A percentile compares a stretch with the other conserved stretches of the same genome.
These are phyloP conservation scores for Amphipyra tragopoginis DNA, from an alignment of 2,888 invertebrate species.

Conservation along the genomic window DNA sequence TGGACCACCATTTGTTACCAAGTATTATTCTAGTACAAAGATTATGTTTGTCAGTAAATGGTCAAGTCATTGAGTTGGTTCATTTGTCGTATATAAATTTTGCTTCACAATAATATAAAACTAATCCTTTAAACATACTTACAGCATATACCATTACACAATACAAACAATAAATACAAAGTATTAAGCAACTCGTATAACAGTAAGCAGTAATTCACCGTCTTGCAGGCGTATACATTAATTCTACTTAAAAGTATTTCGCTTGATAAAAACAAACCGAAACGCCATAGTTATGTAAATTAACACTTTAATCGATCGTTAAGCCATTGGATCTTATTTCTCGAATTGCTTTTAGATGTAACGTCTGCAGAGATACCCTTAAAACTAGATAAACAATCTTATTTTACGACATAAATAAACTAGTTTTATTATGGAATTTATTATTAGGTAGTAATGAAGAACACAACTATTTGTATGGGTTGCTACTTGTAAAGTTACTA, in stretches of 20 bases:
- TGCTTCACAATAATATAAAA: not conserved
- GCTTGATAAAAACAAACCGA: conserved; percentile 50
- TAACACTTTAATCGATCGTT: conserved; percentile 53
- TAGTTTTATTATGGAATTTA: conserved; percentile 16
- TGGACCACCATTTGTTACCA: conserved; percentile 3
- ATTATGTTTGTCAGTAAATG: not conserved
- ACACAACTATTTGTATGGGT: no score
- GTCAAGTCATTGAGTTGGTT: no score
- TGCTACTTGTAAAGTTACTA: no score
- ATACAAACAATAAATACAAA: conserved; percentile 10
- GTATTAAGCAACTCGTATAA: conserved; percentile 11
- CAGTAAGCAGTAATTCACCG: conserved; percentile 22
- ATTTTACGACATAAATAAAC: conserved; percentile 10
- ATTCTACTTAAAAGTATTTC: conserved; percentile 44
- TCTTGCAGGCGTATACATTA: conserved; percentile 18
- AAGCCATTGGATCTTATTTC: conserved; percentile 49
- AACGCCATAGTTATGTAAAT: conserved; percentile 49
- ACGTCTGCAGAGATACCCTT: conserved; percentile 27
- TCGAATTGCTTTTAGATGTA: conserved; percentile 47
- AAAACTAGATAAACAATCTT: conserved; percentile 31
- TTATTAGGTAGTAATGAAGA: conserved; percentile 7
- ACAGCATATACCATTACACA: conserved; percentile 10
- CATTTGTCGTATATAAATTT: no score
- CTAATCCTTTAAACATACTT: not conserved
- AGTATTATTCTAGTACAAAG: not conserved